Percentiles rank a stretch among this genome's conserved stretches.
phyloP scores from a whole-genome alignment of 64 coral and sea anemone species.

The Montipora sp. region DNA sequence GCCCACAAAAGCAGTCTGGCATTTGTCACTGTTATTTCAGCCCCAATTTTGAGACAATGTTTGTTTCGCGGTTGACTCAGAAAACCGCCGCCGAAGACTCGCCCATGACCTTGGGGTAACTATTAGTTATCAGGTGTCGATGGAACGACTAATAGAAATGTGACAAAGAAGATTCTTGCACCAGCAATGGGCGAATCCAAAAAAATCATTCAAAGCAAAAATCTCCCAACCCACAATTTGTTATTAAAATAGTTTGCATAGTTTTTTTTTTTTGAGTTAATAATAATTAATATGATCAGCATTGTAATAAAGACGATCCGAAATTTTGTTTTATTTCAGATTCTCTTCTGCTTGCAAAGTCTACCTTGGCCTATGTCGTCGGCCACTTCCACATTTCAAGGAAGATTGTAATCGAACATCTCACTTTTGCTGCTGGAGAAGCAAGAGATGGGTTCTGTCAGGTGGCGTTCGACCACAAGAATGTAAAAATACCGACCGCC shows the following conservation, averaged over 20 bases:
- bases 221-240: too few species aligned
- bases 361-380: background rate
- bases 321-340: background rate
- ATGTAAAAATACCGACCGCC: background rate
- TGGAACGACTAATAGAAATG: background rate
- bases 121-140: background rate
- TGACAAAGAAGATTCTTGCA: too few species aligned
- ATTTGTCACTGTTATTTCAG: too few species aligned
- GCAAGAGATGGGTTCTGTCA: background rate
- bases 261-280: too few species aligned
- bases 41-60: background rate
- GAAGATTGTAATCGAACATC: background rate
- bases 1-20: too few species aligned
- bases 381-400: background rate
- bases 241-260: too few species aligned
- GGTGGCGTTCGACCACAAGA: background rate
- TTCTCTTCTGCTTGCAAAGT: background rate
- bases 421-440: background rate
- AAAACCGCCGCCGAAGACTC: background rate
- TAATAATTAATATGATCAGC: background rate
- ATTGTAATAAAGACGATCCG: background rate
- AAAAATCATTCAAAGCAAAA: too few species aligned
- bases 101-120: background rate
- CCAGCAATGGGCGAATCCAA: too few species aligned
- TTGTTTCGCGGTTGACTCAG: background rate